Conservation (phyloP, 2,888 invertebrate species). For the Scrobipalpa costella region DNA sequence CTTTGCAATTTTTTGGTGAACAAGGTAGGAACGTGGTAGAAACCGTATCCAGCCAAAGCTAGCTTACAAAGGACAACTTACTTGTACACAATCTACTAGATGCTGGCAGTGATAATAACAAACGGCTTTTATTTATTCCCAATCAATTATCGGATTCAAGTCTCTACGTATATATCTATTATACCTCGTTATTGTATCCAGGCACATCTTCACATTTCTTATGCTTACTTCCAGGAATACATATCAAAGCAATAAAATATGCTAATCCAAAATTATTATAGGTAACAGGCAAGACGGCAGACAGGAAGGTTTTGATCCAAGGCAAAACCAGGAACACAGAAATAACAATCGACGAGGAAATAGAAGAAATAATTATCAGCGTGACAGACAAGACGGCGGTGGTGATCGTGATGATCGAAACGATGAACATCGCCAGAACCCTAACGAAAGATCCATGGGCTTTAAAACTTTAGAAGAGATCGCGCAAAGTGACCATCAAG, state of each 20-base stretch:
- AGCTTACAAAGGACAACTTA: no score
- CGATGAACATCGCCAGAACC: conserved; percentile 4
- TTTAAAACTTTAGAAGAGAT: conserved; percentile 58
- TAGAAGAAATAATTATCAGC: conserved; percentile 7
- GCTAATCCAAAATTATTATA: background rate
- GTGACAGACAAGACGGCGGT: background rate
- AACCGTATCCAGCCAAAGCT: background rate
- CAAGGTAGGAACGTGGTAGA: background rate
- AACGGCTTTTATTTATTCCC: no score
- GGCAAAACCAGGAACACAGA: conserved; percentile 7
- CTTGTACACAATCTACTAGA: no score
- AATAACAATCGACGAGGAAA: conserved; percentile 1
- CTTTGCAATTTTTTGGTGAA: background rate
- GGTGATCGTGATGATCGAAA: background rate
- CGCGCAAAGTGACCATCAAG: conserved; percentile 51
- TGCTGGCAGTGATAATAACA: no score
- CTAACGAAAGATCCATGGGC: conserved; percentile 13
- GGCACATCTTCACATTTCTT: background rate
- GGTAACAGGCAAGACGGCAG: conserved; percentile 1
- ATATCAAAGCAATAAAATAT: background rate
- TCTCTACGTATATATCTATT: no score
- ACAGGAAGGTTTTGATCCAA: background rate
- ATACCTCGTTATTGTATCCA: background rate
- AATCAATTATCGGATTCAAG: no score
- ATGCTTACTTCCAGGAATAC: no score